Evolutionary conservation across 2,113 vertebrate genomes (phyloP).

Genomic region (Notarius quadriscutis): DNA sequence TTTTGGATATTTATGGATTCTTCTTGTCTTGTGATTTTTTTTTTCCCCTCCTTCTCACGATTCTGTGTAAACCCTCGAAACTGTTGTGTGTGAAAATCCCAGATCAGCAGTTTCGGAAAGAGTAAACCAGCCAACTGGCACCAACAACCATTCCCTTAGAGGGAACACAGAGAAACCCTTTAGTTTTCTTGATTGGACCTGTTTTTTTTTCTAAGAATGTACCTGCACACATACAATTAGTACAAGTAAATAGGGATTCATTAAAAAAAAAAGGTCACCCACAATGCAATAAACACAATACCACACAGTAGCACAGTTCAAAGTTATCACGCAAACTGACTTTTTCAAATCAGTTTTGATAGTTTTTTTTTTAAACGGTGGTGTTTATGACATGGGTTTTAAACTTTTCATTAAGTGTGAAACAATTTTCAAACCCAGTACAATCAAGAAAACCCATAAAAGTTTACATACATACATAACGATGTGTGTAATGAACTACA

Average conservation of each 20-base stretch:
- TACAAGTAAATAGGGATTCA: not conserved
- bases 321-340: not conserved
- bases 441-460: not conserved
- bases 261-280: not conserved
- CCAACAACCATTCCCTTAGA: not conserved
- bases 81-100: too few relatives aligned
- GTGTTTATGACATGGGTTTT: not conserved
- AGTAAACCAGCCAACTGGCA: too few relatives aligned
- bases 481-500: not conserved
- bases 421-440: not conserved
- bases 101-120: too few relatives aligned
- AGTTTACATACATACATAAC: not conserved
- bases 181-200: too few relatives aligned
- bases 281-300: not conserved
- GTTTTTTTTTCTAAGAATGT: too few relatives aligned
- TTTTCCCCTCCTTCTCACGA: too few relatives aligned
- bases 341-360: not conserved
- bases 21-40: too few relatives aligned
- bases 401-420: not conserved
- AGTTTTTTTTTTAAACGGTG: not conserved
- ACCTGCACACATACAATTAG: not conserved
- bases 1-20: too few relatives aligned
- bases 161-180: not conserved
- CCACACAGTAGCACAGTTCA: not conserved
- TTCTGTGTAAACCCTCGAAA: too few relatives aligned